Conservation (phyloP, 2,113 vertebrate species). For the Chionomys nivalis region DNA sequence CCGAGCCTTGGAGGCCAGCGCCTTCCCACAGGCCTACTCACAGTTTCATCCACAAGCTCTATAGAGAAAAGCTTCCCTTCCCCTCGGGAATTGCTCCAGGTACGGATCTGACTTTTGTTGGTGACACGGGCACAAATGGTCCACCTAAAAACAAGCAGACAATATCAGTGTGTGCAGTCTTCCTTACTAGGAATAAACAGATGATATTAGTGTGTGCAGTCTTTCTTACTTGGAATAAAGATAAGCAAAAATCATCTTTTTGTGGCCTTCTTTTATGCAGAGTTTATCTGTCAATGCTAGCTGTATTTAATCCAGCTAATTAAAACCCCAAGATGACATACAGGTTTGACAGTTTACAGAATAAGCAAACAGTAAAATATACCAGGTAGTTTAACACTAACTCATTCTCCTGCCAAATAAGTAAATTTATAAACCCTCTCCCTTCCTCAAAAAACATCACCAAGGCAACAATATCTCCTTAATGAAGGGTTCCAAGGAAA, state of each 20-base stretch:
- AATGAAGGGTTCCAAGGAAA: conserved; percentile 79
- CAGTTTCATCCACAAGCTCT: conserved; percentile 97
- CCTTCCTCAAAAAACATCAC: conserved; percentile 77
- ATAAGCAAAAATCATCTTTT: conserved; percentile 24
- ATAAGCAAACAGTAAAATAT: conserved; percentile 81
- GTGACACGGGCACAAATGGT: conserved; percentile 96
- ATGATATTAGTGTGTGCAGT: too few species aligned
- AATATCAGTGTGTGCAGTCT: neutral
- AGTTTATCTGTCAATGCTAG: conserved; percentile 44
- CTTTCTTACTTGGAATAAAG: neutral
- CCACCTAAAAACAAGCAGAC: conserved; percentile 89
- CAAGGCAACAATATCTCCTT: conserved; percentile 76
- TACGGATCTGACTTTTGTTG: conserved; percentile 95
- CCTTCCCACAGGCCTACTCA: conserved; percentile 84
- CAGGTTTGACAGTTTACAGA: conserved; percentile 74
- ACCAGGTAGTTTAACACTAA: conserved; percentile 75
- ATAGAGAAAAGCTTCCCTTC: conserved; percentile 98
- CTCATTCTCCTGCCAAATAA: conserved; percentile 79
- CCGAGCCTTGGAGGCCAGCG: conserved; percentile 50
- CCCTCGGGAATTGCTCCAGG: conserved; percentile 98
- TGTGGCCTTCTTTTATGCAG: neutral
- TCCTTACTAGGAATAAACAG: conserved; percentile 8
- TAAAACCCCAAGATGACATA: conserved; percentile 76
- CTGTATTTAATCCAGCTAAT: conserved; percentile 72
- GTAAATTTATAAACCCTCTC: conserved; percentile 75